Percentiles rank a stretch among this genome's conserved stretches.
phyloP scores from a whole-genome alignment of 2,888 invertebrate genomes.

The Lasioglossum zephyrum region DNA sequence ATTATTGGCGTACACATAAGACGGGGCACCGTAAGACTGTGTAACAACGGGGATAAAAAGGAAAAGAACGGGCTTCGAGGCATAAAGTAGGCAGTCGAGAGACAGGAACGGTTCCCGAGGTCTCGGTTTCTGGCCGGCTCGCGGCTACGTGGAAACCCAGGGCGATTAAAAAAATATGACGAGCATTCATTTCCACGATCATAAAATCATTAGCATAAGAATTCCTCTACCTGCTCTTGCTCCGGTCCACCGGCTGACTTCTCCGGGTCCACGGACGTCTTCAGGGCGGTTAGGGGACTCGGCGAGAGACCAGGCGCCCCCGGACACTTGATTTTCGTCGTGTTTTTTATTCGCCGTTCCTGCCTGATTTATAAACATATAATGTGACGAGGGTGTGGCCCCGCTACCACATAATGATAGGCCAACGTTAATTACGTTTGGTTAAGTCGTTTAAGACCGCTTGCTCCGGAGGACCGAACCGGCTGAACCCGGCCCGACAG shows the following conservation, averaged over 20 bases:
- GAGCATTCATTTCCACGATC: slow-evolving; percentile 84
- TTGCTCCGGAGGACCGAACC: neutral
- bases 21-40: slow-evolving; percentile 58
- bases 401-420: slow-evolving; percentile 85
- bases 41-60: slow-evolving; percentile 62
- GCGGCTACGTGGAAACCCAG: slow-evolving; percentile 79
- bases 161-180: slow-evolving; percentile 84
- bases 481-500: neutral
- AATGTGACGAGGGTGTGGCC: slow-evolving; percentile 84
- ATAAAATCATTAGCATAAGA: slow-evolving; percentile 85
- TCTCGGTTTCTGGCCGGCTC: slow-evolving; percentile 61
- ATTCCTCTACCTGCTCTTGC: slow-evolving; percentile 82
- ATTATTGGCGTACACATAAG: slow-evolving; percentile 62
- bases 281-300: slow-evolving; percentile 29
- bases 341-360: slow-evolving; percentile 74
- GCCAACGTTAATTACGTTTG: slow-evolving; percentile 84
- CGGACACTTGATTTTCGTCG: slow-evolving; percentile 70
- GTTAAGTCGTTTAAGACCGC: slow-evolving; percentile 72
- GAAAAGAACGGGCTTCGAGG: slow-evolving; percentile 22
- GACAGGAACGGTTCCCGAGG: slow-evolving; percentile 72
- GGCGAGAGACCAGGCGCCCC: slow-evolving; percentile 58
- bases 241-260: slow-evolving; percentile 19
- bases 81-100: slow-evolving; percentile 65
- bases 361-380: slow-evolving; percentile 84
- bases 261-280: slow-evolving; percentile 2